These are phyloP conservation scores for Spilogale gracilis DNA, from an alignment of 2,113 vertebrate species.

Conservation along the genomic window DNA sequence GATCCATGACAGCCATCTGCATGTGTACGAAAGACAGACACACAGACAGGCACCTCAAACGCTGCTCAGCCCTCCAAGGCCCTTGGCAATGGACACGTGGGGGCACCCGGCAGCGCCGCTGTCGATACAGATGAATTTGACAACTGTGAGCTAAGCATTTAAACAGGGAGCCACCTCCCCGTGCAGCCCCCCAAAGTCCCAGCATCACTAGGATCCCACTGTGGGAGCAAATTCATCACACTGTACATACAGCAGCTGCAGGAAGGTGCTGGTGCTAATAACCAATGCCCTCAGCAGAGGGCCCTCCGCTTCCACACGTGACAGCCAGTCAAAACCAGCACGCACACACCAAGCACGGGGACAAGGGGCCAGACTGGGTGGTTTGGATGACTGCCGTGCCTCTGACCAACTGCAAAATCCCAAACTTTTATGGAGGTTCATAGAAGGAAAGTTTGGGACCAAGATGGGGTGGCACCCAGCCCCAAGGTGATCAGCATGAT, in stretches of 20 bases:
- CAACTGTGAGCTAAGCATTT: not conserved
- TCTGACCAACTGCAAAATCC: not conserved
- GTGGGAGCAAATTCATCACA: not conserved
- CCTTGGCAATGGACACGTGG: not conserved
- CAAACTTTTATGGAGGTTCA: not conserved
- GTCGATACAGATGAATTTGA: not conserved
- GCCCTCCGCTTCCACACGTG: no score
- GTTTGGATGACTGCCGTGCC: not conserved
- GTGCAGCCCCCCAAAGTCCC: not conserved
- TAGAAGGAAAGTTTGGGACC: not conserved
- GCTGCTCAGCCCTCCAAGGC: not conserved
- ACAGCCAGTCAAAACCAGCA: not conserved
- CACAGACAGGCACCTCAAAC: not conserved
- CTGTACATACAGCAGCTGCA: not conserved
- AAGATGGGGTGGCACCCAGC: not conserved
- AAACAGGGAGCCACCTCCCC: not conserved
- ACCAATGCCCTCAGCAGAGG: not conserved
- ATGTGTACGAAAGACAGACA: not conserved
- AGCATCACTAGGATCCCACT: no score
- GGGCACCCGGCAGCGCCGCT: not conserved
- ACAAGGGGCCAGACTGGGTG: not conserved
- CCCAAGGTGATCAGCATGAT: not conserved
- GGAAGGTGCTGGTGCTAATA: not conserved
- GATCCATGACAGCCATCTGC: not conserved
- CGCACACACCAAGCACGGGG: fast-evolving